Base-by-base conservation (phyloP, 1,140 invertebrate genomes). In the Leptinotarsa undecemlineata region DNA sequence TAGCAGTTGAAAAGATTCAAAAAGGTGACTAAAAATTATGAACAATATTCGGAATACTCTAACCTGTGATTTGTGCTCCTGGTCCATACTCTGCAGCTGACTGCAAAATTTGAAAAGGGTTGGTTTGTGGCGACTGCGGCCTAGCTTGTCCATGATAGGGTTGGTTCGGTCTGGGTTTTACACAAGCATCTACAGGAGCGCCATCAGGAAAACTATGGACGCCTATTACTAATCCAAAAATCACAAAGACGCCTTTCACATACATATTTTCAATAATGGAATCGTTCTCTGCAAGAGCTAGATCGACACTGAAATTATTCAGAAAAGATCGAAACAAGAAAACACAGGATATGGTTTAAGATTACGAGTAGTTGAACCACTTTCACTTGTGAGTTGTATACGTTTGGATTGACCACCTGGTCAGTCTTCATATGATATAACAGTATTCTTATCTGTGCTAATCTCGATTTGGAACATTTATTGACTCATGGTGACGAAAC, bases 141-240 rank as follows among this genome's bases (percentile, higher is more conserved):
- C 88, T 85, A 15, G 91, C 89, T 76, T 90, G 87, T 42, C 92
- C 91, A 77, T 94, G 92, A 83, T 93, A 91, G 0, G 92, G 92
- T 78, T 91, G 90, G 85, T 93, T 93, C 1, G 90, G 88, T 23
- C 88, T 86, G 21, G 90, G 87, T 80, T 92, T 93, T 0, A 93
- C 92, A 81, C 92, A 94, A 21, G 91, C 90, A 82, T 94, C 92
- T 13, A 93, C 89, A 0, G 93, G 93, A 4, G 91, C 92, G 13
- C 93, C 93, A 78, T 93, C 92, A 0, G 92, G 92, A 79, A 94
- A 93, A 47, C 82, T 87, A 14, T 67, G 33, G 15, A 77, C 83
- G 47, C 76, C 64, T 13, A 77, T 61, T 14, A 77, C 62, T 48
- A 78, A 66, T 33, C 70, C 23, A 6, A 68, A 61, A 15, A 80